phyloP scores from a whole-genome alignment of 2,797 vertebrate genomes.

The Petrocephalus schoutedeni region DNA sequence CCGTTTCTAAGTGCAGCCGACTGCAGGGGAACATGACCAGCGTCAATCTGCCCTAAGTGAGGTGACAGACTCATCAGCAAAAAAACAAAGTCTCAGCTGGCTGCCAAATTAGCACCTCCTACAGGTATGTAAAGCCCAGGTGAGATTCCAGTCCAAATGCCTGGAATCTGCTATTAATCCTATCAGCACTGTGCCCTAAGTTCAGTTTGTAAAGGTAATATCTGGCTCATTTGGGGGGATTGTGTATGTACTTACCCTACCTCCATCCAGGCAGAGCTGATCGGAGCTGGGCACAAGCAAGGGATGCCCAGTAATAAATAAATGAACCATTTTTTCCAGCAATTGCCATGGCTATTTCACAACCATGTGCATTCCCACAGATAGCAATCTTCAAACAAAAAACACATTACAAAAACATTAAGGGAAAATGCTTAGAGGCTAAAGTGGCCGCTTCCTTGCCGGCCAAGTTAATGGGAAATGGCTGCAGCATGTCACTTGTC shows the following conservation, averaged over 20 bases:
- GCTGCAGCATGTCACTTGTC: slow-evolving; percentile 21
- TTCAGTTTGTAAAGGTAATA: background rate
- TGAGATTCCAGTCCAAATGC: background rate
- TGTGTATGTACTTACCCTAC: background rate
- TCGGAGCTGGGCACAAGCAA: background rate
- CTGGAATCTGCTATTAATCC: too few species aligned
- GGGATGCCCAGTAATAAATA: background rate
- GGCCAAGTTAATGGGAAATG: background rate
- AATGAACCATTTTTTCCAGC: background rate
- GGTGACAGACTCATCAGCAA: background rate
- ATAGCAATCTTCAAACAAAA: background rate
- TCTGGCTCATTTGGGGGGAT: background rate
- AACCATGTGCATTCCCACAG: background rate
- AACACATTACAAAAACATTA: background rate
- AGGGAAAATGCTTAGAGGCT: slow-evolving; percentile 3
- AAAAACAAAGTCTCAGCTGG: background rate
- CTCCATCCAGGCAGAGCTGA: background rate
- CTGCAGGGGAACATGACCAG: background rate
- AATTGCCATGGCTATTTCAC: background rate
- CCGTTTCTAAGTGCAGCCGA: background rate
- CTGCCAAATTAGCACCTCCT: background rate
- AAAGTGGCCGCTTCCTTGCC: slow-evolving; percentile 2
- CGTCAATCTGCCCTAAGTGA: background rate
- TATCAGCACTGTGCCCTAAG: background rate
- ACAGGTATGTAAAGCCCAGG: background rate